These are phyloP conservation scores for Porites evermanni DNA, from an alignment of 92 coral and sea anemone genomes.

Conservation along the genomic window DNA sequence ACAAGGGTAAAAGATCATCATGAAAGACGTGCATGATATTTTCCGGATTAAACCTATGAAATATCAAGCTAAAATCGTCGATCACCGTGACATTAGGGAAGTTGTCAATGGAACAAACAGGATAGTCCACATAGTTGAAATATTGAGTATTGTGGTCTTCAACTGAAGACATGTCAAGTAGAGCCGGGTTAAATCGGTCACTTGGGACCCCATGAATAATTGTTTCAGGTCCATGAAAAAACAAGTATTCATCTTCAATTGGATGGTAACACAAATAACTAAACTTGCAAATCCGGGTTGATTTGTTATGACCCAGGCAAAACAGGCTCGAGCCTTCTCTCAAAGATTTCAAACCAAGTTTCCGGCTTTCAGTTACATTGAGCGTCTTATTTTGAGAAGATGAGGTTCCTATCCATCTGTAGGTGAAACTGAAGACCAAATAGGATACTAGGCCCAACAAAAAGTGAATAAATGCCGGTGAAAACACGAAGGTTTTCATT, in stretches of 20 bases:
- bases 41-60: constrained; percentile 90
- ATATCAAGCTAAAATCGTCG: constrained; percentile 78
- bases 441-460: constrained; percentile 19
- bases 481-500: not conserved
- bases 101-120: constrained; percentile 57
- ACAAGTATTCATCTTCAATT: constrained; percentile 70
- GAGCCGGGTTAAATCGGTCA: constrained; percentile 87
- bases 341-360: constrained; percentile 1
- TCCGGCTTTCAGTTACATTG: not conserved
- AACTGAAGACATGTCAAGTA: constrained; percentile 91
- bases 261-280: constrained; percentile 90
- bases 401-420: constrained; percentile 10
- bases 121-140: constrained; percentile 91
- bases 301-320: constrained; percentile 80
- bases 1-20: constrained; percentile 92
- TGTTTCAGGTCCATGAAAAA: constrained; percentile 87
- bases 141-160: constrained; percentile 92
- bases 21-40: constrained; percentile 97
- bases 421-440: constrained; percentile 1
- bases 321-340: constrained; percentile 83
- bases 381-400: not conserved
- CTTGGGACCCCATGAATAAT: constrained; percentile 83
- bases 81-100: constrained; percentile 71
- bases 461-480: constrained; percentile 13
- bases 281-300: constrained; percentile 90